phyloP scores from a whole-genome alignment of 2,797 vertebrate genomes.

The Arctocebus calabarensis region DNA sequence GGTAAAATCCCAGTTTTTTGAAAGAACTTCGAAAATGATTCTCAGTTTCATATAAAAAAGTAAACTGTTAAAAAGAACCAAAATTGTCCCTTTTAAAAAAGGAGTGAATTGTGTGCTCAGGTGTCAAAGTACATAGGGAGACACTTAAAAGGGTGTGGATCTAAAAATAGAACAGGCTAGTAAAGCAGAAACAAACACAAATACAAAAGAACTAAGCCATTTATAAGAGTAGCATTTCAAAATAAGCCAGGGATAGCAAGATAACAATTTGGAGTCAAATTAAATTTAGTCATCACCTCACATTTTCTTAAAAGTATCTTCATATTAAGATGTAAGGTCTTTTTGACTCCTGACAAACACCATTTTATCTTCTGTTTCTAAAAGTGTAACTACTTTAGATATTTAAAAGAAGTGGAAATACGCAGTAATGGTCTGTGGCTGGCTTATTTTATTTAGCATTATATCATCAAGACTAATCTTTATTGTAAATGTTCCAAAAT shows the following conservation, averaged over 20 bases:
- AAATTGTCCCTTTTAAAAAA: neutral
- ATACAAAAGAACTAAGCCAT: neutral
- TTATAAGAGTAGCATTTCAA: neutral
- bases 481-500: too few relatives aligned
- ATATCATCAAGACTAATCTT: too few relatives aligned
- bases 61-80: neutral
- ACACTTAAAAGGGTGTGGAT: neutral
- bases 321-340: too few relatives aligned
- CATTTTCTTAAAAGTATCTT: too few relatives aligned
- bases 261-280: neutral
- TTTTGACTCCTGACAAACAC: too few relatives aligned
- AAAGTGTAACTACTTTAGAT: too few relatives aligned
- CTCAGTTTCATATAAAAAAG: slow-evolving; percentile 43
- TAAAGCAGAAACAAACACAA: neutral
- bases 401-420: too few relatives aligned
- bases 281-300: neutral
- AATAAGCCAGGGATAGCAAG: neutral
- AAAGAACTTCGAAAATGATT: slow-evolving; percentile 23
- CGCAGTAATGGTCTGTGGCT: too few relatives aligned
- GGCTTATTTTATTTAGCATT: too few relatives aligned
- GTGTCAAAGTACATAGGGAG: neutral
- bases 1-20: neutral
- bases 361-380: too few relatives aligned
- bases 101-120: neutral
- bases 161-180: neutral